Evolutionary conservation across 2,888 invertebrate genomes (phyloP).

Genomic region (Eristalis pertinax): DNA sequence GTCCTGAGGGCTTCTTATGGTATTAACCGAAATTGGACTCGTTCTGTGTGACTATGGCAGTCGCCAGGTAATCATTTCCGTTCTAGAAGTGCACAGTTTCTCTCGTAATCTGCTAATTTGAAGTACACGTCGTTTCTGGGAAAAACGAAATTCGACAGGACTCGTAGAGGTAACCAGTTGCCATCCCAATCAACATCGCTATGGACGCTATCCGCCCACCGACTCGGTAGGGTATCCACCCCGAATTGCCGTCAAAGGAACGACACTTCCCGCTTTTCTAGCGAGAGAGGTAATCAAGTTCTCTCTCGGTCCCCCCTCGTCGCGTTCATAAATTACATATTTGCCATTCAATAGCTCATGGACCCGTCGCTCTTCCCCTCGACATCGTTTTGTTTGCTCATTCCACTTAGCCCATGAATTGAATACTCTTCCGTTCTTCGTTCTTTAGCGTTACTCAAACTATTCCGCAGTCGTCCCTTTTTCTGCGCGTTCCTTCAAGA

Average conservation of each 20-base stretch:
- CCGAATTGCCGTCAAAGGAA: background rate
- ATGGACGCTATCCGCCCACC: background rate
- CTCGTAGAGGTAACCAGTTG: too few relatives aligned
- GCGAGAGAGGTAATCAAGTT: constrained; percentile 10
- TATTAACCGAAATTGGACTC: too few relatives aligned
- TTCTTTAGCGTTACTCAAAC: constrained; percentile 14
- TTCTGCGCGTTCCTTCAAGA: constrained; percentile 20
- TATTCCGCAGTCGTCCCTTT: background rate
- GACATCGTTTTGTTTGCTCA: constrained; percentile 22
- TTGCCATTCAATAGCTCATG: constrained; percentile 35
- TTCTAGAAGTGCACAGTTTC: too few relatives aligned
- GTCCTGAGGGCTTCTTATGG: too few relatives aligned
- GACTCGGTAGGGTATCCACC: too few relatives aligned
- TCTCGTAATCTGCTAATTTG: too few relatives aligned
- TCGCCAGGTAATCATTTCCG: too few relatives aligned
- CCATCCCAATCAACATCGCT: too few relatives aligned
- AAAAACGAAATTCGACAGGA: too few relatives aligned
- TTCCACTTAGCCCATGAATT: constrained; percentile 25
- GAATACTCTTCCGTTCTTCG: constrained; percentile 17
- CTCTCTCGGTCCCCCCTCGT: background rate
- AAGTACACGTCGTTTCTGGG: too few relatives aligned
- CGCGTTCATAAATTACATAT: constrained; percentile 5
- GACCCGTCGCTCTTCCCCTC: background rate
- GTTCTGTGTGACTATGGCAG: too few relatives aligned
- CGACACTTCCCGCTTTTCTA: background rate